phyloP scores from a whole-genome alignment of 2,888 invertebrate species.

The Trachelus stipa region DNA sequence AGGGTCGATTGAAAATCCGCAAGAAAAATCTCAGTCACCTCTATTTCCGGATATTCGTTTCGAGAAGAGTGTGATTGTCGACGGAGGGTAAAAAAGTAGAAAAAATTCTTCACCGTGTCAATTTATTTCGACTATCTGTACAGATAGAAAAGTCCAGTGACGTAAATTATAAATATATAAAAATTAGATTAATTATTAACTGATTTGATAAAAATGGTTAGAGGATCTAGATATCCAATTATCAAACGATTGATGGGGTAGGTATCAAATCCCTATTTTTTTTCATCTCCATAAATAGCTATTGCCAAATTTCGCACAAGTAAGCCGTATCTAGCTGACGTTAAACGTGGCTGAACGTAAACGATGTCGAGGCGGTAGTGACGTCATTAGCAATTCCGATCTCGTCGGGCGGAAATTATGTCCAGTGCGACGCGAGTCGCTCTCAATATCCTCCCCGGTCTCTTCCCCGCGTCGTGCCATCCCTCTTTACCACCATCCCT shows the following conservation, averaged over 20 bases:
- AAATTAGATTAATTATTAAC: background rate
- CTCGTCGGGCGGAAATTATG: slow-evolving; percentile 68
- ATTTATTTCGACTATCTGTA: background rate
- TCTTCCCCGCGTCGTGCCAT: slow-evolving; percentile 25
- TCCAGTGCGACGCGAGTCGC: slow-evolving; percentile 65
- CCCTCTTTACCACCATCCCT: slow-evolving; percentile 24
- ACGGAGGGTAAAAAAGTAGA: background rate
- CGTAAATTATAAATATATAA: background rate
- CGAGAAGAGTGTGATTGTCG: background rate
- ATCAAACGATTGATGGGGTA: background rate
- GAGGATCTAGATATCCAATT: background rate
- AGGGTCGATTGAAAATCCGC: slow-evolving; percentile 56
- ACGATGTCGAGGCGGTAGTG: slow-evolving; percentile 63
- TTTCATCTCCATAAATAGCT: background rate
- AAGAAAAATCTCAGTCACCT: slow-evolving; percentile 35
- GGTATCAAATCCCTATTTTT: background rate
- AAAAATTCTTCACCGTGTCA: background rate
- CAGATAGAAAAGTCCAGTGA: background rate
- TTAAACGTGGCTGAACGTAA: slow-evolving; percentile 46
- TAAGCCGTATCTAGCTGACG: slow-evolving; percentile 42
- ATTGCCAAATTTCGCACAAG: slow-evolving; percentile 27
- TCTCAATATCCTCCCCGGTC: slow-evolving; percentile 62
- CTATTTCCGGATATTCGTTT: background rate
- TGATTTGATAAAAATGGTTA: background rate
- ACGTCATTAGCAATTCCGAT: slow-evolving; percentile 68